Evolutionary conservation across 2,113 vertebrate species (phyloP), one percentile per base, ranked within the genome.

Genomic region (Mesembrinibis cayennensis): DNA sequence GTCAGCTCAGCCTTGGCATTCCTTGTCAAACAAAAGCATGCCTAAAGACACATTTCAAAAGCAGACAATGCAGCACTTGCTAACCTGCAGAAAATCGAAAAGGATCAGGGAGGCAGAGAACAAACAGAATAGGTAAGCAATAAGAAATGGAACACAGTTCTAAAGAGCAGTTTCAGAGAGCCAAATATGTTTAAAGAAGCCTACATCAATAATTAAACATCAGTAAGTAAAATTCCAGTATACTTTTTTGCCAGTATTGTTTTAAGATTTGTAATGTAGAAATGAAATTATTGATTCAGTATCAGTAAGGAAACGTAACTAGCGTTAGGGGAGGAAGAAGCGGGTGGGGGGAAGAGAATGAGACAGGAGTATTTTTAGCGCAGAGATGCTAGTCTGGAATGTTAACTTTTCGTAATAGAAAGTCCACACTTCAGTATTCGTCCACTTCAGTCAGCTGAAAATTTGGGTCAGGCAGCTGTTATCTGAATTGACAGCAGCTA

Each of bases 1-100:
- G 99, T 99, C 99, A 99, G 98, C 98, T 98, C 98, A 98, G 98
- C 96, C 97, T 97, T 98, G 98, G 96, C 98, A 98, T 98, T 98
- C 98, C 98, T 98, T 99, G 99, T 99, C 99, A 99, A 98, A 98
- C 97, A 98, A 99, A 98, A 99, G 98, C 98, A 98, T 95, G 99
- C 99, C 98, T 99, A 98, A 99, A 99, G 99, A 99, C 98, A 99
- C 98, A 94, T 99, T 99, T 99, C 98, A 99, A 98, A 98, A 98
- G 98, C 98, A 98, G 98, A 98, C 96, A 97, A 98, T 97, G 98
- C 98, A 97, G 98, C 97, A 94, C 98, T 99, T 98, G 98, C 98
- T 98, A 99, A 99, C 98, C 98, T 98, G 98, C 98, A 98, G 98
- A 98, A 98, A 99, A 98, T 98, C 98, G 98, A 99, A 99, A 98